Evolutionary conservation across 2,888 invertebrate species (phyloP), one percentile per base, ranked within the genome.

Genomic region (Patella ulyssiponensis): DNA sequence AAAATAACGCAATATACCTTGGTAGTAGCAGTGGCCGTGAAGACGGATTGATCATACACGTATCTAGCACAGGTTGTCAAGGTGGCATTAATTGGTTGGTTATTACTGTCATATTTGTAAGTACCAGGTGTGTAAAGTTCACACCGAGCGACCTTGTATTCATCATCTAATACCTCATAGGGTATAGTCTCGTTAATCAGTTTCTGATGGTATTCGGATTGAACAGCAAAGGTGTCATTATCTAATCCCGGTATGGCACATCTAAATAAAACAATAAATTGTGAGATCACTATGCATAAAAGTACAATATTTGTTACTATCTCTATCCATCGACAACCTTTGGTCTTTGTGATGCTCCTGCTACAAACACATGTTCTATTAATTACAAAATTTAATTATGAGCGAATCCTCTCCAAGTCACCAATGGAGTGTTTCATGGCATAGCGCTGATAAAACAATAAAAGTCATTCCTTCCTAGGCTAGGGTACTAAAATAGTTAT

Each of bases 171-270:
- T 7, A 27, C 52, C 23, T 64, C 14, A 23, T 64, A 64, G 7
- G 79, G 79, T 52, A 79, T 75, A n/a, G 75, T 53, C 1, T 44
- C 52, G 56, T 79, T 81, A 44, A 81, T 58, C 23, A 79, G 73
- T 7, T 73, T 14, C 27, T 69, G 70, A 23, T 81, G 80, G 54
- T 64, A 70, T 17, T 75, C 77, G 54, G 69, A 74, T n/a, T 74
- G 75, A n/a, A 79, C 71, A n/a, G 58, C 71, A 33, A 77, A 81
- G n/a, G 77, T 81, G 33, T 81, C 79, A 73, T 81, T 81, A 52
- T 77, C 77, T n/a, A 75, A 77, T 11, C 75, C 75, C 11, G 79
- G 79, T 27, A 81, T 75, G 56, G 73, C 73, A 44, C 80, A 81
- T 73, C 80, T 81, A 73, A 1, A 76, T 71, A 73, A 15, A 73